These are phyloP conservation scores for Hedya salicella DNA, from an alignment of 2,888 invertebrate genomes.

Conservation along the genomic window DNA sequence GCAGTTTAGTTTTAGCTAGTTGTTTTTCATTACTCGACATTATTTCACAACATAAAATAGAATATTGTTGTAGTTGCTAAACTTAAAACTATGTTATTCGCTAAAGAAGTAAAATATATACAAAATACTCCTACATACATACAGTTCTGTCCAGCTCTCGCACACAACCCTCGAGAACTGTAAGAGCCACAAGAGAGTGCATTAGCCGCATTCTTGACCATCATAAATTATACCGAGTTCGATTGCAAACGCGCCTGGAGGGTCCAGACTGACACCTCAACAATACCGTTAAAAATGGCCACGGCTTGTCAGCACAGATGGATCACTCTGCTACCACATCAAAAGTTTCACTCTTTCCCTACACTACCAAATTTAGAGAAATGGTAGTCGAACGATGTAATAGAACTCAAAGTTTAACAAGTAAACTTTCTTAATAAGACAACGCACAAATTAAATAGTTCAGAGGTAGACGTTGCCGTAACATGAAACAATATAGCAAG, in stretches of 20 bases:
- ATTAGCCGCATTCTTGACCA: constrained; percentile 53
- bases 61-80: too few relatives aligned
- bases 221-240: constrained; percentile 71
- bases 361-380: constrained; percentile 7
- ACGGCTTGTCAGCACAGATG: constrained; percentile 71
- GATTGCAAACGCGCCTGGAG: constrained; percentile 67
- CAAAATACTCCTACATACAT: too few relatives aligned
- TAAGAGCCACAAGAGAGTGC: constrained; percentile 38
- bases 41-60: too few relatives aligned
- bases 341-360: constrained; percentile 42
- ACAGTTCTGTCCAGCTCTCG: not conserved
- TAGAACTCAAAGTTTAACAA: constrained; percentile 25
- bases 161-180: constrained; percentile 13
- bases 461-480: constrained; percentile 30
- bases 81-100: too few relatives aligned
- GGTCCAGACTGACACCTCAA: constrained; percentile 68
- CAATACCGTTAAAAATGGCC: constrained; percentile 81
- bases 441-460: constrained; percentile 40
- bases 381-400: not conserved
- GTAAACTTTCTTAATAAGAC: constrained; percentile 34
- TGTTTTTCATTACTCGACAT: too few relatives aligned
- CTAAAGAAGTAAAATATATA: too few relatives aligned
- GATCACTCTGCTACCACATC: constrained; percentile 65
- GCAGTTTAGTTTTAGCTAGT: too few relatives aligned
- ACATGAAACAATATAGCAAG: constrained; percentile 37